Base-by-base conservation (phyloP, 53 echinoderm and acorn worm genomes). In the Crossaster papposus region DNA sequence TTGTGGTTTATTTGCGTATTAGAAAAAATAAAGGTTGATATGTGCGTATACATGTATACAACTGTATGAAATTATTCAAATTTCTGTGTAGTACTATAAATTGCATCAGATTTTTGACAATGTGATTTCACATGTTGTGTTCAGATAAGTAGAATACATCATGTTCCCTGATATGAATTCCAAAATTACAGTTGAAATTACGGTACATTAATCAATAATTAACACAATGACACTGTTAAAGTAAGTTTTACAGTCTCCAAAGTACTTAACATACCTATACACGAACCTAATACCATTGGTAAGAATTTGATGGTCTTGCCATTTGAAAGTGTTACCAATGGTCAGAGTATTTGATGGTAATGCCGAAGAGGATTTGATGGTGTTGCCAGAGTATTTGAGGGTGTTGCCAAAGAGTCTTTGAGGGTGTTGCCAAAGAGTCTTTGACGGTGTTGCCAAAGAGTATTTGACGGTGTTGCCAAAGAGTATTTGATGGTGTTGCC, bases 401-500 rank as follows among this genome's bases (percentile, higher is more conserved):
- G 74, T 32, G 2, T 34, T 73, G 34, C 10, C 34, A 73, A 72
- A 72, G 72, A 30, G n/a, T 44, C 4, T 70, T 23, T 70, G 29
- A 70, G 0, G 4, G 70, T 4, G 31, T 28, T 70, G 70, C 29
- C 70, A n/a, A n/a, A 70, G 26, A 70, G 70, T 70, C 4, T 70
- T n/a, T 70, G 29, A 70, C 29, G 28, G 4, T 70, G 70, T 28
- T 70, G 26, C 28, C 70, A n/a, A n/a, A 29, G 24, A 70, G 70
- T 70, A 28, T 70, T 70, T 11, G 28, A 70, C 28, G 26, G 11
- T 70, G 70, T 70, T 70, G 70, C 28, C 70, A n/a, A n/a, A 70
- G 24, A 70, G 70, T 70, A 28, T 70, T 70, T 70, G 26, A 70
- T 70, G 26, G 70, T 70, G 70, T 70, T 70, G 70, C 11, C 70